Evolutionary conservation across 2,113 vertebrate genomes (phyloP), one percentile per base, ranked within the genome.

Genomic region (Brachyhypopomus occidentalis): DNA sequence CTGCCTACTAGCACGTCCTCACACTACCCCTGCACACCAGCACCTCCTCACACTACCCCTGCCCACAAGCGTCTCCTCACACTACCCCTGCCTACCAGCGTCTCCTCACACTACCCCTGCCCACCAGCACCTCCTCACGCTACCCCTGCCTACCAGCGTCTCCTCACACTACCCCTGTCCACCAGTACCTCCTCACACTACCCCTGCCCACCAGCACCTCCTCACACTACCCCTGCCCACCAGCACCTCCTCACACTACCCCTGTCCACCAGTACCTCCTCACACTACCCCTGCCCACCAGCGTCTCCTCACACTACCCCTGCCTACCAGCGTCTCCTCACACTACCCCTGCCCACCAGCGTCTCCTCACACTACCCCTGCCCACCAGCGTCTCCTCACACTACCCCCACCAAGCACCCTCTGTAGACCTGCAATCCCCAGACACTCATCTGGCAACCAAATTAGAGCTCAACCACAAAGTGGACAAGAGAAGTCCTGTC

Each of bases 401-500:
- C 30, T 30, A 30, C 55, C n/a, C n/a, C n/a, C n/a, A n/a, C n/a
- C n/a, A n/a, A n/a, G n/a, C n/a, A n/a, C n/a, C n/a, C n/a, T n/a
- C n/a, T n/a, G n/a, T n/a, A n/a, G n/a, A n/a, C n/a, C n/a, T n/a
- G n/a, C n/a, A n/a, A n/a, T n/a, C n/a, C n/a, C n/a, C n/a, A n/a
- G n/a, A n/a, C n/a, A n/a, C n/a, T 82, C 79, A 81, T 81, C 82
- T 85, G 80, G 84, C 84, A 71, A 78, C 58, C 58, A 67, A 69
- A 78, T 83, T 84, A 80, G 71, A 84, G 78, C 82, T 84, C 77
- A 80, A 83, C 80, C 74, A 78, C 79, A 72, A 86, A 83, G 75
- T 87, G 84, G 77, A 79, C 82, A 86, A 87, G 80, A 34, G 78
- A 58, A 62, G 77, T 86, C 79, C 87, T 45, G 76, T 79, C 79